These are phyloP conservation scores for Drosophila burlai DNA, from an alignment of 1,140 invertebrate genomes.

Conservation along the genomic window DNA sequence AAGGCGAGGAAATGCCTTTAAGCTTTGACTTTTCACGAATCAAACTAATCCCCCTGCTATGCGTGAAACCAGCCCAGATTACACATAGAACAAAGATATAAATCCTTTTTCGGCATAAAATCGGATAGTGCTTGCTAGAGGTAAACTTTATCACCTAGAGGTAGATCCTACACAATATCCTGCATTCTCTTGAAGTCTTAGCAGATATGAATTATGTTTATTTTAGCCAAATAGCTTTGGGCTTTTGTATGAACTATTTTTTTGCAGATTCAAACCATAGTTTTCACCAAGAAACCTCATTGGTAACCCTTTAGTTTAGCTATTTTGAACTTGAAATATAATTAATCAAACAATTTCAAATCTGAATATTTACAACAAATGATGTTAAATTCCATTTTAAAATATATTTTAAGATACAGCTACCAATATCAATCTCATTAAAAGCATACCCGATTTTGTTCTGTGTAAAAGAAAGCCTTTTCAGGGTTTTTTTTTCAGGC, in stretches of 20 bases:
- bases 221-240: too few species aligned
- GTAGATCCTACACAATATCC: background rate
- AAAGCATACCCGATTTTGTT: background rate
- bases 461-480: background rate
- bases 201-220: background rate
- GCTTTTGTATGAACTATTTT: too few species aligned
- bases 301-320: background rate
- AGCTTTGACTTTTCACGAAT: conserved; percentile 66
- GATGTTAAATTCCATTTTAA: background rate
- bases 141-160: background rate
- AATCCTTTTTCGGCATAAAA: background rate
- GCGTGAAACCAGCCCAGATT: conserved; percentile 12
- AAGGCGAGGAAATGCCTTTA: conserved; percentile 44
- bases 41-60: conserved; percentile 28
- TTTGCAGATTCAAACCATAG: too few species aligned
- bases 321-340: background rate
- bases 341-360: background rate
- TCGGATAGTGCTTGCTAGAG: background rate
- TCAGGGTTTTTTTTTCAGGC: too few species aligned
- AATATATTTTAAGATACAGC: background rate
- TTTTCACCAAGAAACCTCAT: too few species aligned
- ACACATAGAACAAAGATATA: conserved; percentile 3
- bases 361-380: background rate
- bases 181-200: background rate
- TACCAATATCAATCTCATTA: background rate